Evolutionary conservation across 2,797 vertebrate genomes (phyloP), one percentile per base, ranked within the genome.

Genomic region (Muraenolepis orangiensis): DNA sequence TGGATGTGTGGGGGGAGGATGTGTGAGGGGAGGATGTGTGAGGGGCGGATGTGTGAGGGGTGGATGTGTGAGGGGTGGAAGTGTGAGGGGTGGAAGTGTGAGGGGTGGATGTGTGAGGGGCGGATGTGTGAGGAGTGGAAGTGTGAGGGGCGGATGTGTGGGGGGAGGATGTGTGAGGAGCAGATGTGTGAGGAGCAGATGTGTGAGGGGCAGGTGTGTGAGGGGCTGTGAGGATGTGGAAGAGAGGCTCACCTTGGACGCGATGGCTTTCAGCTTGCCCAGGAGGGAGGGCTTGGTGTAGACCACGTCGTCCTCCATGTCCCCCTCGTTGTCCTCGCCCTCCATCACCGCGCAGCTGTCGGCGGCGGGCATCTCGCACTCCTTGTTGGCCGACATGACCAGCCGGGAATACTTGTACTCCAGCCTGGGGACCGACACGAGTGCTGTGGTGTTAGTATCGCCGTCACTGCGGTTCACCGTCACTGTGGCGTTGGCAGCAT

Each of bases 311-410:
- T 99, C 98, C 78, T 99, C 97, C 84, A 92, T 83, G 80, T 94
- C 93, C 30, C 90, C 93, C 31, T 93, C 93, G 32, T 96, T 97
- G 86, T 97, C 95, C 88, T 96, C 98, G 42, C 96, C 97, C 90
- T 99, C 97, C 97, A 99, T 98, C 86, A 99, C 95, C 71, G 97
- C 98, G 80, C 97, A 99, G 89, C 98, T 99, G 93, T 99, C 97
- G 68, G 96, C 95, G 78, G 94, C 96, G 51, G 96, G 97, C 81
- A 99, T 93, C 77, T 98, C 97, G 14, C 96, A 96, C 74, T 99
- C 98, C 85, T 96, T 98, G 87, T 97, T 98, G 10, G 97, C 93
- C 6, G 96, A 96, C 94, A 98, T 98, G 86, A 99, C 95, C 86
- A 99, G 87, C 78, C 96, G 95, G 30, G 96, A 99, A 93, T 98